A percentile compares a stretch with the other conserved stretches of the same genome.
Conservation (phyloP, 1,140 invertebrate species). For the Ceratosolen solmsi region DNA sequence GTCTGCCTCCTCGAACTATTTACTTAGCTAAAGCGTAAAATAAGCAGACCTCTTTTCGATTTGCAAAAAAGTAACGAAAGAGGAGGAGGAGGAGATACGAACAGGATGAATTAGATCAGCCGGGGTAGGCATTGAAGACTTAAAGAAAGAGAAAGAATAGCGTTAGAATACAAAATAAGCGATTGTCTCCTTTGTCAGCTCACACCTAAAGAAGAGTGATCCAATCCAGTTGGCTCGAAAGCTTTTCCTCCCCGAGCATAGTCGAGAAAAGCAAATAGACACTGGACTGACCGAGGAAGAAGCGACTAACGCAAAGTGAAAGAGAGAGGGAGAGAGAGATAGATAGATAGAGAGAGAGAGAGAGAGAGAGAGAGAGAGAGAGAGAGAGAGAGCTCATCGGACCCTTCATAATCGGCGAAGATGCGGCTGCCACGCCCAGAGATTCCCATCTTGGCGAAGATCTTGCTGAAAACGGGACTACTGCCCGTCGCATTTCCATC, state of each 20-base stretch:
- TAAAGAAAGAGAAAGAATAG: conserved; percentile 14
- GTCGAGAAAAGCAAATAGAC: conserved; percentile 35
- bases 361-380: no score
- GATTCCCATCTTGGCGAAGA: conserved; percentile 62
- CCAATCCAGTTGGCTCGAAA: conserved; percentile 54
- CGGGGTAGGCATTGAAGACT: background rate
- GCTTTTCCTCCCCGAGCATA: conserved; percentile 51
- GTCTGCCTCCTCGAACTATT: background rate
- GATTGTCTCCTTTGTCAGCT: conserved; percentile 68
- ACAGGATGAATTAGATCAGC: background rate
- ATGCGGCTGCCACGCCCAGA: conserved; percentile 53
- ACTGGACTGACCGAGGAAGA: conserved; percentile 50
- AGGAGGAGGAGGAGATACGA: background rate
- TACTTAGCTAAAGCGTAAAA: background rate
- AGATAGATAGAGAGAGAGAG: conserved; percentile 49
- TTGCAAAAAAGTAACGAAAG: background rate
- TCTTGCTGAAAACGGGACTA: conserved; percentile 19
- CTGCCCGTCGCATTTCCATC: background rate
- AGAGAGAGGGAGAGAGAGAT: conserved; percentile 50
- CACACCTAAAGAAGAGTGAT: conserved; percentile 68
- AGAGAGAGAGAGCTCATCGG: conserved; percentile 25
- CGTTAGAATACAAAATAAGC: conserved; percentile 59
- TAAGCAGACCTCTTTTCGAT: background rate
- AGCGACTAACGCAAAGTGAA: conserved; percentile 35
- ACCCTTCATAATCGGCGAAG: conserved; percentile 63